phyloP scores from a whole-genome alignment of 2,888 invertebrate genomes.

The Tenodera sinensis region DNA sequence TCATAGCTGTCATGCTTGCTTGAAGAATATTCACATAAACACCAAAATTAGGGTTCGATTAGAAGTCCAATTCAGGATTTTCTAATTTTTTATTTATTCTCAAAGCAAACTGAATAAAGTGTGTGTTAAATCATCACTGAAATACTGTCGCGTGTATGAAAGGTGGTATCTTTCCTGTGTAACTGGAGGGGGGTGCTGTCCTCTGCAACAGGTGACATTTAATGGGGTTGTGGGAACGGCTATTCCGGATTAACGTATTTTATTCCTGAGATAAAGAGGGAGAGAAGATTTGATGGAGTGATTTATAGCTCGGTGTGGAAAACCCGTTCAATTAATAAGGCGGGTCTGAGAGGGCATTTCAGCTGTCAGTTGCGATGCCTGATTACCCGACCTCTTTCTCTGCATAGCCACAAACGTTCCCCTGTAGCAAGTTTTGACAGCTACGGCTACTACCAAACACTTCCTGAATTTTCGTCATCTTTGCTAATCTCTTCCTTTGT shows the following conservation, averaged over 20 bases:
- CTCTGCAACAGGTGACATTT: background rate
- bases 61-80: too few relatives aligned
- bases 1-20: too few relatives aligned
- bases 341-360: background rate
- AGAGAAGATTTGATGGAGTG: constrained; percentile 2
- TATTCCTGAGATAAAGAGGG: background rate
- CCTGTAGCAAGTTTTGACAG: background rate
- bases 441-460: background rate
- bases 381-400: background rate
- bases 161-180: too few relatives aligned
- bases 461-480: background rate
- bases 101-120: too few relatives aligned
- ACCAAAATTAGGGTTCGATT: too few relatives aligned
- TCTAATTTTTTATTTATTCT: too few relatives aligned
- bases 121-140: too few relatives aligned
- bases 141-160: too few relatives aligned
- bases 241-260: background rate
- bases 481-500: background rate
- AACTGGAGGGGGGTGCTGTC: too few relatives aligned
- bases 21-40: too few relatives aligned
- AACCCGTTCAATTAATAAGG: constrained; percentile 17
- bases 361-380: constrained; percentile 8
- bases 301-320: constrained; percentile 14
- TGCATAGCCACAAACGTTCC: background rate
- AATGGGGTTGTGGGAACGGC: background rate